Base-by-base conservation (phyloP, 2,888 invertebrate genomes). In the Petrophora chlorosata region DNA sequence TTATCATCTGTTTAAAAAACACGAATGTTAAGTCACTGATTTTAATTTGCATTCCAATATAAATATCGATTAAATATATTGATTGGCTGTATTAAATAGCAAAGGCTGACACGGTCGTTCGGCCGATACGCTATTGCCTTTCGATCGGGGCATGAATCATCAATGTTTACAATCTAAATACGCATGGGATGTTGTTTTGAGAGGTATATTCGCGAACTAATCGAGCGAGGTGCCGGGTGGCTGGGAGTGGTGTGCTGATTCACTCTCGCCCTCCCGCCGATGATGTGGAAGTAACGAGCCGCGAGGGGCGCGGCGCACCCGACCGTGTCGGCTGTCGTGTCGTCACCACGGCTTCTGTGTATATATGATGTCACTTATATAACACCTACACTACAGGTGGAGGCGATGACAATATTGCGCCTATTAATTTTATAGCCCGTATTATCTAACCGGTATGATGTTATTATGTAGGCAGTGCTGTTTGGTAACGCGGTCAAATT, bases 261-360 rank as follows among this genome's bases (percentile, higher is more conserved):
- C 84, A 84, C 79, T 82, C 75, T 83, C 80, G 76, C 80, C 77
- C 79, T 79, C 71, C 61, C 56, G 67, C 70, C 79, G 69, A 77
- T 76, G 71, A 70, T 70, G 79, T 77, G 72, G 78, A 79, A 77
- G 78, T 73, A 76, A 77, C 71, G 63, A 62, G 62, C 73, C 73
- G 68, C 75, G 73, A 62, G 62, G 73, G 74, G 68, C 75, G 73
- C 56, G 60, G 61, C 56, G 56, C 68, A 61, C 48, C 56, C 65
- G 65, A 78, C 73, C 82, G 79, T 80, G 73, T 63, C 79, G 69
- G 62, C 56, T 79, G 70, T 79, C 85, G 85, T 85, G 85, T 79
- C 85, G 85, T 85, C 84, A 79, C 76, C 68, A 66, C 55, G 54
- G 61, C 69, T 68, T 61, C 65, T 70, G 63, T 71, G 61, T 67